Percentiles rank a stretch among this genome's conserved stretches.
Conservation (phyloP, 2,797 vertebrate species). For the Propithecus perrieri region DNA sequence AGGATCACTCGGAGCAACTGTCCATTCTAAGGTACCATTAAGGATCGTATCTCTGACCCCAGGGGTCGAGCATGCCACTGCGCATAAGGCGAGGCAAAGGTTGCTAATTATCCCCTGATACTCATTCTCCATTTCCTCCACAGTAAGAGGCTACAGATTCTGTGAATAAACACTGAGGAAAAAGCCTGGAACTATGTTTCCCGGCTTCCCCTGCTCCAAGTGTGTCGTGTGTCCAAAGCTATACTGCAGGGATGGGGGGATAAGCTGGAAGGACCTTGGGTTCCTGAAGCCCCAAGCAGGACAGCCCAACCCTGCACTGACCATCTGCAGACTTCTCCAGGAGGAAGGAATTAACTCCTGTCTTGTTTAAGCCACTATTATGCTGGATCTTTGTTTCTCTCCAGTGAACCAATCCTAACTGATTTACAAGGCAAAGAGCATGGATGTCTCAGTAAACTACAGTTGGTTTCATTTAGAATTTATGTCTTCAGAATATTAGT, state of each 20-base stretch:
- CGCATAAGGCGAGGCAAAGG: neutral
- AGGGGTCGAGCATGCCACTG: neutral
- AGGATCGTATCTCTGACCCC: neutral
- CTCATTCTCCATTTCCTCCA: neutral
- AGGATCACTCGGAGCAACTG: neutral
- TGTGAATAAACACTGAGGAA: neutral
- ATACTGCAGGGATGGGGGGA: no score
- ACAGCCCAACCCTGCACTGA: neutral
- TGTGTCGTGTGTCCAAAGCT: neutral
- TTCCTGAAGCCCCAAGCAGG: neutral
- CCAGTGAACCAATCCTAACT: neutral
- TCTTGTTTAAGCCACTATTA: neutral
- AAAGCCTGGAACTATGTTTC: neutral
- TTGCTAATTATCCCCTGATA: neutral
- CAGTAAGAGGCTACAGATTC: neutral
- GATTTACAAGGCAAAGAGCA: neutral
- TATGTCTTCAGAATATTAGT: neutral
- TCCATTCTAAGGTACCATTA: neutral
- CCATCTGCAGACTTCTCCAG: neutral
- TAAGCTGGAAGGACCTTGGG: neutral
- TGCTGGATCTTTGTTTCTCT: neutral
- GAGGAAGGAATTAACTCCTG: neutral
- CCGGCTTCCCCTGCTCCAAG: neutral
- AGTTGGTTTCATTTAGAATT: neutral
- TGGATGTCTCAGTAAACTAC: neutral